phyloP scores from a whole-genome alignment of 2,888 invertebrate genomes.

The Muschampia plurimacula region DNA sequence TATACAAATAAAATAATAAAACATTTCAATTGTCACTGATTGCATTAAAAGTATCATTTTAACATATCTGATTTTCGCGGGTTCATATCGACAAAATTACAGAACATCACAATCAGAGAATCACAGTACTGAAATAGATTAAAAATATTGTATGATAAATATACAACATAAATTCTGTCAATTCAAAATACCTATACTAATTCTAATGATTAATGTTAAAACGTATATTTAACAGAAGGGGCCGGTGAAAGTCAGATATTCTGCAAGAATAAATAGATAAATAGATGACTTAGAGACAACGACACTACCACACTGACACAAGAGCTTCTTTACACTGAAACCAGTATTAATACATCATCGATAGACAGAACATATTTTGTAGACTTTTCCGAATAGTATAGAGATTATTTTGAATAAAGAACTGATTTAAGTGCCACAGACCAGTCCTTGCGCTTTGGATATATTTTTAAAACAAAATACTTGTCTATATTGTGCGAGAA shows the following conservation, averaged over 20 bases:
- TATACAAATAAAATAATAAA: neutral
- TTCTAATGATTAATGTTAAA: too few species aligned
- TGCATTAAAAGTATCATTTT: constrained; percentile 31
- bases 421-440: constrained; percentile 77
- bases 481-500: constrained; percentile 54
- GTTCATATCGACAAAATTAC: neutral
- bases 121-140: neutral
- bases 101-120: neutral
- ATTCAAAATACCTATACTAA: too few species aligned
- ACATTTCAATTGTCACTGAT: neutral
- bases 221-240: neutral
- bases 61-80: constrained; percentile 14
- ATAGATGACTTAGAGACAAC: constrained; percentile 79
- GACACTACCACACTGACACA: constrained; percentile 77
- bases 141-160: neutral
- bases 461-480: constrained; percentile 56
- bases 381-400: constrained; percentile 56
- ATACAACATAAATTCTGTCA: neutral
- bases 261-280: constrained; percentile 44
- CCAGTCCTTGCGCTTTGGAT: constrained; percentile 61
- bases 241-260: constrained; percentile 35
- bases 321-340: constrained; percentile 74
- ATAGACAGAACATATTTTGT: constrained; percentile 46
- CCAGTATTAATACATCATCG: constrained; percentile 55
- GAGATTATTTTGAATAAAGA: constrained; percentile 61